These are phyloP conservation scores for Akabosia matsudoensis DNA, from an alignment of 1,140 invertebrate species.

Conservation along the genomic window DNA sequence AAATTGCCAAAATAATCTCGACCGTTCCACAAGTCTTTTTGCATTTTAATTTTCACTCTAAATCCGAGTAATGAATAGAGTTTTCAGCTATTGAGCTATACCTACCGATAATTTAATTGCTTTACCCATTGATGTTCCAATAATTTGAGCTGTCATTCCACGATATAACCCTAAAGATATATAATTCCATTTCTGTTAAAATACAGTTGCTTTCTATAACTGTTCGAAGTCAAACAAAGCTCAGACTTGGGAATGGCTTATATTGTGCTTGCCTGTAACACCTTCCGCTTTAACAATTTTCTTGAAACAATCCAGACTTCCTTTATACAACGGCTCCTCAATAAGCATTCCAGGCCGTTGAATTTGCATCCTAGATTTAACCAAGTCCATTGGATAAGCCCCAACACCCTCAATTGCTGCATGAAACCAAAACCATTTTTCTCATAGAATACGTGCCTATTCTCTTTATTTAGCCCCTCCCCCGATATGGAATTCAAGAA, in stretches of 20 bases:
- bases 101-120: slow-evolving; percentile 37
- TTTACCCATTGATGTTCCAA: slow-evolving; percentile 38
- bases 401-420: slow-evolving; percentile 31
- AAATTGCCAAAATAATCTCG: background rate
- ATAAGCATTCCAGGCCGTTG: slow-evolving; percentile 22
- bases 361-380: slow-evolving; percentile 38
- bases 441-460: too few species aligned
- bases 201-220: background rate
- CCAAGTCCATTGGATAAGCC: slow-evolving; percentile 35
- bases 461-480: background rate
- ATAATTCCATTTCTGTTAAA: background rate
- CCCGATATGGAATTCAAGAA: background rate
- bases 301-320: slow-evolving; percentile 34
- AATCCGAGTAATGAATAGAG: background rate
- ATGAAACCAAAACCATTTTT: background rate
- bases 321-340: slow-evolving; percentile 24
- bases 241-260: background rate
- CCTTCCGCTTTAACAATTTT: slow-evolving; percentile 31
- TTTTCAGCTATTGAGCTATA: background rate
- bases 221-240: background rate
- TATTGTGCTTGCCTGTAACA: background rate
- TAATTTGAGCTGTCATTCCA: slow-evolving; percentile 32
- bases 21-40: background rate
- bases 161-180: slow-evolving; percentile 27
- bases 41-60: too few species aligned